Conservation (phyloP, 2,888 invertebrate species). For the Chaetoderma sp. region DNA sequence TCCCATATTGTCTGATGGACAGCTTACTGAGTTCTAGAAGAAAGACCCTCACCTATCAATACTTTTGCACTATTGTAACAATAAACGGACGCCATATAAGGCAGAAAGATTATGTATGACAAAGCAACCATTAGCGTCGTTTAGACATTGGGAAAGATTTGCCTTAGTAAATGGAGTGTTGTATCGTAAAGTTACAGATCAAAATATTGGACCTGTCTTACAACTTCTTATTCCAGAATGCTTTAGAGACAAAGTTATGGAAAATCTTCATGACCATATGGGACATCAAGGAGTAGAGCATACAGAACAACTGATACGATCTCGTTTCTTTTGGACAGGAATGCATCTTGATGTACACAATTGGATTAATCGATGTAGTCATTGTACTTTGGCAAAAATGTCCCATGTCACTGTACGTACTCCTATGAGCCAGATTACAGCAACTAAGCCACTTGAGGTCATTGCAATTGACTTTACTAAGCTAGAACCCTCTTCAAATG, state of each 20-base stretch:
- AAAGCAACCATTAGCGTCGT: too few relatives aligned
- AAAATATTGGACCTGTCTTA: not conserved
- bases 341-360: constrained; percentile 14
- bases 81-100: too few relatives aligned
- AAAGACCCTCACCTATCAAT: too few relatives aligned
- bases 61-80: too few relatives aligned
- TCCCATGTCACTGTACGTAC: not conserved
- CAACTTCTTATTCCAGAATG: constrained; percentile 17
- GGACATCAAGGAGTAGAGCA: constrained; percentile 31
- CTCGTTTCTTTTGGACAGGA: constrained; percentile 24
- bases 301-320: not conserved
- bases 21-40: not conserved
- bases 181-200: not conserved
- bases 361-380: constrained; percentile 13
- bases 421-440: constrained; percentile 16
- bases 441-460: constrained; percentile 21
- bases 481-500: constrained; percentile 25
- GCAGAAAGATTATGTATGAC: too few relatives aligned
- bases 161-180: too few relatives aligned
- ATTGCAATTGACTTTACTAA: constrained; percentile 33
- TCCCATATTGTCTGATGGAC: not conserved
- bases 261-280: constrained; percentile 22
- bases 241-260: constrained; percentile 7
- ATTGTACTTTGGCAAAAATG: constrained; percentile 19
- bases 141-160: too few relatives aligned